A percentile compares a stretch with the other conserved stretches of the same genome.
Evolutionary conservation across 2,888 invertebrate genomes (phyloP).

Genomic region (Trypoxylon attenuatum): DNA sequence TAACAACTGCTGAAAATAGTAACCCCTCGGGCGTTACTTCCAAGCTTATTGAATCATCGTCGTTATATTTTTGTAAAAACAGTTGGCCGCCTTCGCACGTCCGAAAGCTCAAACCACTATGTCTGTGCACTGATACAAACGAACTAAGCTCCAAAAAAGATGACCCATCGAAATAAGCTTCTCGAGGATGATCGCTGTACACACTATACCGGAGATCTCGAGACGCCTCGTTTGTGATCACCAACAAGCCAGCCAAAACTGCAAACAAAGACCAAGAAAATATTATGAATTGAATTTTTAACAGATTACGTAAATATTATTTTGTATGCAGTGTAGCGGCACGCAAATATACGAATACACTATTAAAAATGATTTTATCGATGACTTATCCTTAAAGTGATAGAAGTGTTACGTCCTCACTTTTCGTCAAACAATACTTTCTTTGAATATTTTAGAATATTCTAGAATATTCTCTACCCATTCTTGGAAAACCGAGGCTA

Average conservation of each 20-base stretch:
- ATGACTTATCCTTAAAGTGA: too few relatives aligned
- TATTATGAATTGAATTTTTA: too few relatives aligned
- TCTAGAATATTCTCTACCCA: too few relatives aligned
- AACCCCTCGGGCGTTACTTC: slow-evolving; percentile 75
- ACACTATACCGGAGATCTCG: slow-evolving; percentile 46
- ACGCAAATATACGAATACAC: too few relatives aligned
- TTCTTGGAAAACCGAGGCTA: too few relatives aligned
- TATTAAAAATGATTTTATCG: too few relatives aligned
- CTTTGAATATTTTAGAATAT: too few relatives aligned
- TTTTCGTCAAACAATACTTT: too few relatives aligned
- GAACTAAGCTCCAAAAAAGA: slow-evolving; percentile 84
- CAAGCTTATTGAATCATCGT: slow-evolving; percentile 68
- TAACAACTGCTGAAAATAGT: slow-evolving; percentile 74
- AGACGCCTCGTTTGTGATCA: slow-evolving; percentile 51
- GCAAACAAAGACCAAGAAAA: too few relatives aligned
- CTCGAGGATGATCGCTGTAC: slow-evolving; percentile 77
- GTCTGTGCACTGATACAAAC: slow-evolving; percentile 85
- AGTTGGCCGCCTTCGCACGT: slow-evolving; percentile 80
- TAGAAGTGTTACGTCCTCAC: too few relatives aligned
- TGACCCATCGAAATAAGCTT: slow-evolving; percentile 90
- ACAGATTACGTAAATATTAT: too few relatives aligned
- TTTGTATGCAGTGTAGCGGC: too few relatives aligned
- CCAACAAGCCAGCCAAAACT: slow-evolving; percentile 62
- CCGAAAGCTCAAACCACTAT: slow-evolving; percentile 88
- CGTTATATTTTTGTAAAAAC: slow-evolving; percentile 71